Evolutionary conservation across 1,140 invertebrate genomes (phyloP).

Genomic region (Penaeus japonicus): DNA sequence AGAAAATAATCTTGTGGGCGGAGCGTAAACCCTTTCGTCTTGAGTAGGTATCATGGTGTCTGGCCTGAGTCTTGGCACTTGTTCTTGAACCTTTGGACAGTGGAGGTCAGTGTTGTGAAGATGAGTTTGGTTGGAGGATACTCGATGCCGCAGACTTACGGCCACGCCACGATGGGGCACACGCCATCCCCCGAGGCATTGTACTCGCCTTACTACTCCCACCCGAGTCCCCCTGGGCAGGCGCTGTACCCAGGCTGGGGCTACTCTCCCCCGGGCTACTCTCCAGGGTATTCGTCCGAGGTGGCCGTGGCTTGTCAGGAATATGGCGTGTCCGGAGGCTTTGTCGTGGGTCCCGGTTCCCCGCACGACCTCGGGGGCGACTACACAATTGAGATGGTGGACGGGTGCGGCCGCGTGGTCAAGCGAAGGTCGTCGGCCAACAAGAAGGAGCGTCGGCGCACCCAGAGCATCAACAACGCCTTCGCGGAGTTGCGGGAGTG

Average conservation of each 20-base stretch:
- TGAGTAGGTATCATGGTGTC: slow-evolving; percentile 23
- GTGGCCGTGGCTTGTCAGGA: slow-evolving; percentile 30
- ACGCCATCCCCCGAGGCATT: slow-evolving; percentile 38
- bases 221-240: slow-evolving; percentile 38
- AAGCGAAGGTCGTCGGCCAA: slow-evolving; percentile 72
- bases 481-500: slow-evolving; percentile 90
- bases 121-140: slow-evolving; percentile 50
- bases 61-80: slow-evolving; percentile 4
- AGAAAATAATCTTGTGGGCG: background rate
- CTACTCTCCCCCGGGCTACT: slow-evolving; percentile 42
- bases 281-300: slow-evolving; percentile 28
- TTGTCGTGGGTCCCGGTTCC: slow-evolving; percentile 14
- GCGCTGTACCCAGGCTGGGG: slow-evolving; percentile 44
- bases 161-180: slow-evolving; percentile 42
- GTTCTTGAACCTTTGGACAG: slow-evolving; percentile 24
- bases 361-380: background rate
- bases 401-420: slow-evolving; percentile 34
- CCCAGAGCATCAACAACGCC: slow-evolving; percentile 93
- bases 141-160: slow-evolving; percentile 50
- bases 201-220: slow-evolving; percentile 38
- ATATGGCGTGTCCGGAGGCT: slow-evolving; percentile 32
- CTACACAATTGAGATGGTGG: slow-evolving; percentile 16
- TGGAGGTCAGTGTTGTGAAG: slow-evolving; percentile 36
- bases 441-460: slow-evolving; percentile 89
- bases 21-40: background rate